These are phyloP conservation scores for Plumapathes pennacea DNA, from an alignment of 92 coral and sea anemone species.

Conservation along the genomic window DNA sequence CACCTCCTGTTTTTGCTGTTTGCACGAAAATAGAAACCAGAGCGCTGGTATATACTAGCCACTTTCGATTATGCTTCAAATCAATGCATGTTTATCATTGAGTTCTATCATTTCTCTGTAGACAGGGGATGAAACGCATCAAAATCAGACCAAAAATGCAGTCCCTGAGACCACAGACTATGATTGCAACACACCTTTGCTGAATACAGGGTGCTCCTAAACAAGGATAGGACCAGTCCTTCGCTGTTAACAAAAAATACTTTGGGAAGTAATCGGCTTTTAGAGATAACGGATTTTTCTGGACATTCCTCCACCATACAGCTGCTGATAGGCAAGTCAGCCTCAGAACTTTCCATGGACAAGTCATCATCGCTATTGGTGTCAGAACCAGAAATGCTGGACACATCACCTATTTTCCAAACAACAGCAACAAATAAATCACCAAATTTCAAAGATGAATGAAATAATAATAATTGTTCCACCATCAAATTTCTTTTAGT, in stretches of 20 bases:
- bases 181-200: constrained; percentile 67
- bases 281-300: constrained; percentile 1
- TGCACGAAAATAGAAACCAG: not conserved
- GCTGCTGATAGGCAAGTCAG: not conserved
- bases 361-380: constrained; percentile 54
- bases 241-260: constrained; percentile 62
- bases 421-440: too few relatives aligned
- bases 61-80: not conserved
- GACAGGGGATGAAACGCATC: too few relatives aligned
- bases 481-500: not conserved
- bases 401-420: constrained; percentile 86
- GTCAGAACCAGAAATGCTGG: constrained; percentile 98
- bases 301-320: not conserved
- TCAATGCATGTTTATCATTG: not conserved
- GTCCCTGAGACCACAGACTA: too few relatives aligned
- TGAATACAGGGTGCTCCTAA: constrained; percentile 65
- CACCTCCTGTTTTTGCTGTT: too few relatives aligned
- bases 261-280: constrained; percentile 68
- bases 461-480: not conserved
- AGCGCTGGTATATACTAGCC: not conserved
- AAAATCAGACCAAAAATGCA: too few relatives aligned
- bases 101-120: too few relatives aligned
- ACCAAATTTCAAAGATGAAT: not conserved
- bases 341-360: constrained; percentile 16
- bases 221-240: constrained; percentile 67